These are phyloP conservation scores for Anagyrus pseudococci DNA, from an alignment of 2,888 invertebrate species.

Conservation along the genomic window DNA sequence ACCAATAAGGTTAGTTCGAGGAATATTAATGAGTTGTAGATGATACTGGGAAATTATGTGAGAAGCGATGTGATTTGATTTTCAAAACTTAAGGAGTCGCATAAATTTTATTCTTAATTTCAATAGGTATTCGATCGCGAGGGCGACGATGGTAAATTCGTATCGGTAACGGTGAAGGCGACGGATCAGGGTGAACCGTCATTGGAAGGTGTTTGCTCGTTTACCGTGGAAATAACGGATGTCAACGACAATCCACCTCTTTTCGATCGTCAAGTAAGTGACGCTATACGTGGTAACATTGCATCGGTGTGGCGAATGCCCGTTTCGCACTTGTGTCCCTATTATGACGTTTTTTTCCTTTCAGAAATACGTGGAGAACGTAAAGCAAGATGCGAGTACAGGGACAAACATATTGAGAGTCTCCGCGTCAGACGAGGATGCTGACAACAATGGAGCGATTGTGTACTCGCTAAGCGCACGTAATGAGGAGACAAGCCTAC, in stretches of 20 bases:
- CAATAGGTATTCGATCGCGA: conserved; percentile 95
- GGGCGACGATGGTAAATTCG: conserved; percentile 95
- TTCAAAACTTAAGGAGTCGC: no score
- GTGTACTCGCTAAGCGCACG: conserved; percentile 90
- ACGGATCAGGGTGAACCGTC: conserved; percentile 99
- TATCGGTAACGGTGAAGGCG: conserved; percentile 95
- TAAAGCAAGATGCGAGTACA: conserved; percentile 95
- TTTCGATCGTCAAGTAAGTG: conserved; percentile 89
- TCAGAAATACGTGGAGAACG: conserved; percentile 96
- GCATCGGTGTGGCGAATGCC: not conserved
- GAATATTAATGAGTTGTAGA: not conserved
- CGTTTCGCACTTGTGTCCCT: no score
- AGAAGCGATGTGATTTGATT: not conserved
- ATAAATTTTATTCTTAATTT: no score
- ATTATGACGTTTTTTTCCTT: conserved; percentile 44
- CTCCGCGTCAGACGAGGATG: conserved; percentile 96
- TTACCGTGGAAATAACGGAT: conserved; percentile 96
- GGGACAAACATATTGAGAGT: conserved; percentile 93
- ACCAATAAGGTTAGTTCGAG: conserved; percentile 77
- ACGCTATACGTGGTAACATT: not conserved
- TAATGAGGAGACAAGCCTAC: conserved; percentile 82
- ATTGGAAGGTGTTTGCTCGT: conserved; percentile 96
- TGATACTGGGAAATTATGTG: not conserved
- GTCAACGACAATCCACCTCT: conserved; percentile 96
- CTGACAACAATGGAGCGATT: conserved; percentile 95